phyloP scores from a whole-genome alignment of 2,797 vertebrate species.

The Acropternis orthonyx region DNA sequence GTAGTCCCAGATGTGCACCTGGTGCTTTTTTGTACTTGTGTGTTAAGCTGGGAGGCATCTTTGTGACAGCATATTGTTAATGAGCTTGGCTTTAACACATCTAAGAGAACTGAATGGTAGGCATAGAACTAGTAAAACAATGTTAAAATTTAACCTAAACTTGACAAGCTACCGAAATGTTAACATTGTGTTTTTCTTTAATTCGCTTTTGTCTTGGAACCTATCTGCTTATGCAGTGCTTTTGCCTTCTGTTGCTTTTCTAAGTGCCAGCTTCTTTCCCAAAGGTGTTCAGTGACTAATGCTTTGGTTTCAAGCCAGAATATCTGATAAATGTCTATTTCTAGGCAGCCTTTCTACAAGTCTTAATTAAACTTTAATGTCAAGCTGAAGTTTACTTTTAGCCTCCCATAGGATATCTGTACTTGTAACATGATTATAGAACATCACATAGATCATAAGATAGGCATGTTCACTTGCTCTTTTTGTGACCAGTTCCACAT shows the following conservation, averaged over 20 bases:
- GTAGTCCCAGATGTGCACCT: conserved; percentile 80
- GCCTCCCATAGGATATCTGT: conserved; percentile 12
- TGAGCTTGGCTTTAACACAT: conserved; percentile 34
- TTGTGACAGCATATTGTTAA: conserved; percentile 48
- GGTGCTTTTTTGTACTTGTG: conserved; percentile 71
- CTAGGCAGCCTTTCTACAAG: conserved; percentile 75
- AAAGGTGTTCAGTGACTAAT: conserved; percentile 84
- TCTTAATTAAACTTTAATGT: conserved; percentile 82
- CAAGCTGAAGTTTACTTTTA: conserved; percentile 77
- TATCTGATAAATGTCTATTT: conserved; percentile 81
- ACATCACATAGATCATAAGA: not conserved
- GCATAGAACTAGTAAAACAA: conserved; percentile 25
- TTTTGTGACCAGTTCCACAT: not conserved
- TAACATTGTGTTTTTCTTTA: conserved; percentile 67
- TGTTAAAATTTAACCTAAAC: conserved; percentile 44
- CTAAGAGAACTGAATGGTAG: not conserved
- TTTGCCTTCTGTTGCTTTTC: conserved; percentile 81
- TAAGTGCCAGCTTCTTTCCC: conserved; percentile 79
- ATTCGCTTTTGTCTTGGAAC: conserved; percentile 74
- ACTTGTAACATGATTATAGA: conserved; percentile 35
- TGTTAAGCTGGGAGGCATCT: conserved; percentile 53
- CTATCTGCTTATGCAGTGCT: conserved; percentile 71
- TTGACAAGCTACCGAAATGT: conserved; percentile 45
- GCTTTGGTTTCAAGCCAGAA: conserved; percentile 81
- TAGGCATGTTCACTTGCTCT: not conserved